These are phyloP conservation scores for Echinometra lucunter DNA, from an alignment of 53 echinoderm and acorn worm species.

Conservation along the genomic window DNA sequence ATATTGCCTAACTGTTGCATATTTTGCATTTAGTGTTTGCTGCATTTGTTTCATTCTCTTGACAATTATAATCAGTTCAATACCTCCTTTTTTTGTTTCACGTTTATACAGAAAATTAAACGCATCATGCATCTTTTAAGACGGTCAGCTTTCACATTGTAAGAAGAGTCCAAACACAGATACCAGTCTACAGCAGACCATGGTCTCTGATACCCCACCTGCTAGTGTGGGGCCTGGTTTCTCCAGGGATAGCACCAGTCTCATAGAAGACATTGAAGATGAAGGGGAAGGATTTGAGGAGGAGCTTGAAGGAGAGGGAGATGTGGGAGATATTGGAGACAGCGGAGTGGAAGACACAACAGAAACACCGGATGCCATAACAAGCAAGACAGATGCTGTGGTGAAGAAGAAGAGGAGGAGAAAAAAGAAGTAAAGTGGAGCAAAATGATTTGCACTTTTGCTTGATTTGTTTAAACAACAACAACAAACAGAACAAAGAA, in stretches of 20 bases:
- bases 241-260: conserved; percentile 19
- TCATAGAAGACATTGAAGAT: conserved; percentile 69
- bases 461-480: too few species aligned
- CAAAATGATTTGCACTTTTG: not conserved
- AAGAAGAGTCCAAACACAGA: not conserved
- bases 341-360: conserved; percentile 62
- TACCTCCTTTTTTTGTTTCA: too few species aligned
- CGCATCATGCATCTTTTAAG: not conserved
- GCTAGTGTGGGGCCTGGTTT: conserved; percentile 14
- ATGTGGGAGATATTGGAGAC: conserved; percentile 56
- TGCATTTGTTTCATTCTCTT: too few species aligned
- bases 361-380: conserved; percentile 20
- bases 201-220: conserved; percentile 59
- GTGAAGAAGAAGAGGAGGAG: conserved; percentile 68
- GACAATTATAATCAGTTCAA: too few species aligned
- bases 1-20: too few species aligned
- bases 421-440: conserved; percentile 66
- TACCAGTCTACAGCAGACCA: not conserved
- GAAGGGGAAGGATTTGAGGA: conserved; percentile 69
- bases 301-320: conserved; percentile 67
- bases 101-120: too few species aligned
- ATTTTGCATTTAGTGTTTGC: too few species aligned
- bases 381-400: conserved; percentile 39
- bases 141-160: not conserved
- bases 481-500: too few species aligned